Evolutionary conservation across 2,888 invertebrate genomes (phyloP), one percentile per base, ranked within the genome.

Genomic region (Gonocerus acuteangulatus): DNA sequence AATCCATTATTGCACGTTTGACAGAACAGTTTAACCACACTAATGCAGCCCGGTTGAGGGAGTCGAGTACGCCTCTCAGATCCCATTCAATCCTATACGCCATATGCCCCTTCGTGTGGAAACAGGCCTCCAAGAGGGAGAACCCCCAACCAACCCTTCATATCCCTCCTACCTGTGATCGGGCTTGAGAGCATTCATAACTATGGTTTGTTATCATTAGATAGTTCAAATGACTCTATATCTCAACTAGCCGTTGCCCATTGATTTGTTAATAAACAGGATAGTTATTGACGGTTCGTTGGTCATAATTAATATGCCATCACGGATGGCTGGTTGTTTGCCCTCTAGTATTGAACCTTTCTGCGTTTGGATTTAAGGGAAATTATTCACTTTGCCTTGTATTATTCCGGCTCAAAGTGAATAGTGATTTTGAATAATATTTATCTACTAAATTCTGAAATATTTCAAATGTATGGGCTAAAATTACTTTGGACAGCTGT

Each of bases 1-100:
- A 42, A 54, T 54, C 54, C 54, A 54, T 54, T 54, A 54, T 54
- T 54, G 22, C 54, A 54, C 54, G 54, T 54, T 54, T 54, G 54
- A 54, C 54, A 23, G 54, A 42, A 42, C 39, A 36, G 21, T 18
- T 32, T 51, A 51, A 19, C 18, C n/a, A n/a, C 2, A 2, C 19
- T 16, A 47, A 16, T 47, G 48, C 9, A 9, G n/a, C 48, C 23
- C 2, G 45, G 16, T 16, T n/a, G 18, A 18, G 16, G 27, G 27
- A 9, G 27, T 27, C 15, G 39, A n/a, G 9, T 39, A 39, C n/a
- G 7, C 15, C n/a, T 4, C 39, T 15, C 3, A 15, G 39, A 9
- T 9, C 13, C 39, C 39, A 39, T 15, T n/a, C 39, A 39, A 6
- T 3, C 4, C n/a, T 6, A 27, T 27, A 27, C 27, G 4, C 9